A percentile compares a stretch with the other conserved stretches of the same genome.
These are phyloP conservation scores for Actinopyga echinites DNA, from an alignment of 53 echinoderm and acorn worm genomes.

Conservation along the genomic window DNA sequence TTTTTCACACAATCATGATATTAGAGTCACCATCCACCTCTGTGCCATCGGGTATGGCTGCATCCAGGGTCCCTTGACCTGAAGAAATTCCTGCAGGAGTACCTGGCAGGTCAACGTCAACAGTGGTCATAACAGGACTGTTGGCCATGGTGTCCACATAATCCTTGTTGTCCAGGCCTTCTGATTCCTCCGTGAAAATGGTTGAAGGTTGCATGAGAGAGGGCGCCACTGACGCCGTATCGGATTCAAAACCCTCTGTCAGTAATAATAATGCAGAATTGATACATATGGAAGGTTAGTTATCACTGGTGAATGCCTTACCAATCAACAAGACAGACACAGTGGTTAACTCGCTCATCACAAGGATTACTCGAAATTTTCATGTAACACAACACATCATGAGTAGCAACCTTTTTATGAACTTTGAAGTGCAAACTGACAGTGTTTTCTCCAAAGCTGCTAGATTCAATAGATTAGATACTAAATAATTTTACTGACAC, in stretches of 20 bases:
- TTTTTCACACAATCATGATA: neutral
- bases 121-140: constrained; percentile 40
- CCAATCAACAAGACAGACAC: no score
- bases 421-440: no score
- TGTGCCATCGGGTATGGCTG: constrained; percentile 65
- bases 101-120: constrained; percentile 82
- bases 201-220: constrained; percentile 9
- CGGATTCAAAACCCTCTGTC: constrained; percentile 27
- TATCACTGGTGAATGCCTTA: no score
- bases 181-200: constrained; percentile 1
- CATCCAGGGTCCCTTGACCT: neutral
- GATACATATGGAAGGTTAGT: no score
- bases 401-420: no score
- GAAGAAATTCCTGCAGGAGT: constrained; percentile 46
- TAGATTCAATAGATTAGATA: no score
- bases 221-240: neutral
- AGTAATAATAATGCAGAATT: neutral
- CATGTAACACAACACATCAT: no score
- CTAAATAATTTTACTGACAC: no score
- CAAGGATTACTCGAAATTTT: no score
- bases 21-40: constrained; percentile 63
- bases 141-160: neutral
- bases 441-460: no score
- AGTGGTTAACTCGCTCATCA: no score
- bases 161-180: constrained; percentile 16